Evolutionary conservation across 2,888 invertebrate species (phyloP), one percentile per base, ranked within the genome.

Genomic region (Thereva unica): DNA sequence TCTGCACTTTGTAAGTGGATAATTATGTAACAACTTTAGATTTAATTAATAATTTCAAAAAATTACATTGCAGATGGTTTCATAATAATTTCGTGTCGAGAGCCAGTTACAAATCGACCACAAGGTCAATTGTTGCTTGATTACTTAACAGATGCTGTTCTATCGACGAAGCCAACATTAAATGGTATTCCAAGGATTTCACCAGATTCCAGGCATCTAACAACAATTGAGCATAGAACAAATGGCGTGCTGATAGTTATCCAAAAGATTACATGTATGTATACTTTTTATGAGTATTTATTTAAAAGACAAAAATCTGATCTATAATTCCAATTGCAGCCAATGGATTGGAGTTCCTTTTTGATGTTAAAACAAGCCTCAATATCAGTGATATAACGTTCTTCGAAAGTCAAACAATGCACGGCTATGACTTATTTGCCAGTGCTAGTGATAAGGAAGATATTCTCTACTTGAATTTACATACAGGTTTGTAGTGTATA

Each of bases 381-480:
- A 88, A 88, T 76, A 86, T 90, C 71, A 89, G 89, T 72, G 88
- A 88, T 74, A 84, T 89, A 63, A 86, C 89, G 4, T 90, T 90
- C 77, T 89, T 87, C 78, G 88, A 89, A 1, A 89, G 90, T 52
- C 85, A 86, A 75, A 85, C 85, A 3, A 87, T 86, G 34, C 88
- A 89, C 75, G 88, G 89, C 68, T 90, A 90, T 75, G 90, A 91
- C 77, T 82, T 90, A 49, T 90, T 88, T 74, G 87, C 90, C 64
- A 88, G 87, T 67, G 87, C 89, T 8, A 85, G 85, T 73, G 88
- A 89, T 75, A 88, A 88, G 74, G 88, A 89, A 74, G 88, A 89
- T 71, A 86, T 90, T 70, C 83, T 90, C 50, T 89, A 87, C 75
- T 81, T 91, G 52, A 88, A 89, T 76, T 83, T 91, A 68, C 82